These are phyloP conservation scores for Eptatretus burgeri DNA, from an alignment of 2,113 vertebrate genomes.

Conservation along the genomic window DNA sequence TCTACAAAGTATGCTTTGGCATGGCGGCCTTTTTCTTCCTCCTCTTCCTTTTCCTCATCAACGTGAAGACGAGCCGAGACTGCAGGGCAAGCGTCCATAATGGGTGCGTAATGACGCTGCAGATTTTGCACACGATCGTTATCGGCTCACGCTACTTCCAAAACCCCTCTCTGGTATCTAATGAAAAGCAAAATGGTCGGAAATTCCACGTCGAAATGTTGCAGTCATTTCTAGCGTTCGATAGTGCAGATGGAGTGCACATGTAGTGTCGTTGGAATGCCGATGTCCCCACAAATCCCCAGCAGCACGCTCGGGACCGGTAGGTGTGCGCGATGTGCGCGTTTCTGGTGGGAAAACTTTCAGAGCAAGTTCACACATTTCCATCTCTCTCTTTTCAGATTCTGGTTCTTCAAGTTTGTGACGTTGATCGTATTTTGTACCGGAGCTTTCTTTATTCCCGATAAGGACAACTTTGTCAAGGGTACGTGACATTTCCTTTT, in stretches of 20 bases:
- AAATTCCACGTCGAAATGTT: no score
- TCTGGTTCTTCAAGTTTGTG: constrained; percentile 74
- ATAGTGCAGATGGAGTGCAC: no score
- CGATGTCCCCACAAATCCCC: no score
- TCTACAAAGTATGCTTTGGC: constrained; percentile 85
- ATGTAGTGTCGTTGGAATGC: no score
- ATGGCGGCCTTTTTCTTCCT: constrained; percentile 86
- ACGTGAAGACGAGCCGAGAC: constrained; percentile 39
- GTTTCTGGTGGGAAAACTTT: constrained; percentile 8
- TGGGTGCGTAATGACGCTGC: constrained; percentile 26
- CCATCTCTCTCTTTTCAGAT: constrained; percentile 22
- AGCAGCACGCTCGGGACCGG: no score
- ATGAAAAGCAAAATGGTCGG: no score
- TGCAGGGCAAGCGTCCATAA: constrained; percentile 71
- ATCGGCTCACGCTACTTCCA: no score
- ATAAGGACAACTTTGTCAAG: constrained; percentile 50
- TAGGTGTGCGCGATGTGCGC: constrained; percentile 1
- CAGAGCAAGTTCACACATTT: constrained; percentile 1
- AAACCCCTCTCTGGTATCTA: no score
- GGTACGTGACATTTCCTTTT: constrained; percentile 19
- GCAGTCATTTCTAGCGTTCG: no score
- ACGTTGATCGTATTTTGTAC: constrained; percentile 47
- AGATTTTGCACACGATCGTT: background rate
- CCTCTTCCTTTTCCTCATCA: constrained; percentile 43
- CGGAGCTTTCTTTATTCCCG: constrained; percentile 67